Base-by-base conservation (phyloP, 2,797 vertebrate species). In the Hylomyscus alleni region DNA sequence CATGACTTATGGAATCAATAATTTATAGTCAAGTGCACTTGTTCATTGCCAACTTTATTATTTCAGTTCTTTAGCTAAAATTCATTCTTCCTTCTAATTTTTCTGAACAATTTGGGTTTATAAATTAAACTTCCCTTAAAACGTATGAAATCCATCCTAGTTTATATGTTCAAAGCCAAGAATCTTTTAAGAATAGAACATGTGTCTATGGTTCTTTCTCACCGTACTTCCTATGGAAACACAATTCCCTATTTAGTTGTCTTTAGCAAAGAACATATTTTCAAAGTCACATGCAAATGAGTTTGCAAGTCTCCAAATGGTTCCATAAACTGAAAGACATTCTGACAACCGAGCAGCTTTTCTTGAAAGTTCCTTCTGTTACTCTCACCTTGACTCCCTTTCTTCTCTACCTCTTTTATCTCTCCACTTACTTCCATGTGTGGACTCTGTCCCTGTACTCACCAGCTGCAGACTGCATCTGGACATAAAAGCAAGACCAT, bases 91-190 rank as follows among this genome's bases (percentile, higher is more conserved):
- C 72, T 34, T 17, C 34, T 86, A 86, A 88, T 83, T 82, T 37
- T 72, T 31, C 20, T 77, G 29, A 97, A 89, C 8, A 84, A 72
- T 72, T 58, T 77, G 54, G 9, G 2, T 67, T 93, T 72, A 86
- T 89, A 69, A 93, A 40, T 93, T 92, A 90, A 86, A 95, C 85
- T 95, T 97, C 24, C 8, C 31, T 93, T 85, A 90, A 1, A 96
- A 82, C 52, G 29, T 82, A 83, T 69, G 85, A 87, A 95, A 90
- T 80, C 10, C 4, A 6, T 37, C 60, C 67, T 26, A 77, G 34
- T 72, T 56, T 22, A n/a, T 83, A 72, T 89, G 14, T 83, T 95
- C 56, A 93, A 90, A 91, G 22, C 11, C 31, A 90, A 85, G 26
- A 91, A 24, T 10, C 29, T 77, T 75, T 56, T 50, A 62, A 93